Evolutionary conservation across 1,140 invertebrate species (phyloP).

Genomic region (Solenopsis fugax): DNA sequence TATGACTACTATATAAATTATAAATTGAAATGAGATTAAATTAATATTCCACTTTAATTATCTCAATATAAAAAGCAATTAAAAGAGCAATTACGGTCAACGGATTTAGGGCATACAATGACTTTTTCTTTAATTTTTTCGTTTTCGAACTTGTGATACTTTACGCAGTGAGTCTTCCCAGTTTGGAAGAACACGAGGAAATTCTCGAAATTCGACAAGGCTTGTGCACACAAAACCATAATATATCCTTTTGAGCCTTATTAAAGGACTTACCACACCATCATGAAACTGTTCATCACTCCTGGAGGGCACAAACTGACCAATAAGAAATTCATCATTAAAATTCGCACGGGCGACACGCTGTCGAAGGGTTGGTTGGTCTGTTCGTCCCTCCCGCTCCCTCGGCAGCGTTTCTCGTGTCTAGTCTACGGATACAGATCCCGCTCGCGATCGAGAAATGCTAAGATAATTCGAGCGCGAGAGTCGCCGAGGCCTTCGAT

Average conservation of each 20-base stretch:
- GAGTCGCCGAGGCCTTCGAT: conserved; percentile 63
- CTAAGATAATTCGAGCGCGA: conserved; percentile 39
- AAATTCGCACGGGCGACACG: conserved; percentile 74
- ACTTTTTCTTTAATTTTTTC: background rate
- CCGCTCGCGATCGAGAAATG: conserved; percentile 15
- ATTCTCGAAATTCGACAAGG: conserved; percentile 79
- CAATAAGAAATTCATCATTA: conserved; percentile 86
- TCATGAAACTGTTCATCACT: conserved; percentile 96
- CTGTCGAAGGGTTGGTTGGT: conserved; percentile 59
- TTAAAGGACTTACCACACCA: conserved; percentile 92
- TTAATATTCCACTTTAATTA: conserved; percentile 19
- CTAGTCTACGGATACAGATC: conserved; percentile 63
- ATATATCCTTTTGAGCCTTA: conserved; percentile 83
- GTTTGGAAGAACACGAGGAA: background rate
- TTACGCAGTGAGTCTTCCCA: conserved; percentile 46
- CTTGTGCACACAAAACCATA: conserved; percentile 87
- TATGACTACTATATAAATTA: background rate
- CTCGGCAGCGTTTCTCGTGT: conserved; percentile 65
- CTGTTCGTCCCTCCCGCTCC: conserved; percentile 32
- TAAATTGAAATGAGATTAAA: background rate
- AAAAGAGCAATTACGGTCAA: background rate
- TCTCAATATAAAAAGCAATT: background rate
- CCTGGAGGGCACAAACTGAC: conserved; percentile 93
- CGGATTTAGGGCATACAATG: background rate
- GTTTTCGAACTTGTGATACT: background rate